Conservation (phyloP, 1,140 invertebrate genomes). For the Drosophila obscura region DNA sequence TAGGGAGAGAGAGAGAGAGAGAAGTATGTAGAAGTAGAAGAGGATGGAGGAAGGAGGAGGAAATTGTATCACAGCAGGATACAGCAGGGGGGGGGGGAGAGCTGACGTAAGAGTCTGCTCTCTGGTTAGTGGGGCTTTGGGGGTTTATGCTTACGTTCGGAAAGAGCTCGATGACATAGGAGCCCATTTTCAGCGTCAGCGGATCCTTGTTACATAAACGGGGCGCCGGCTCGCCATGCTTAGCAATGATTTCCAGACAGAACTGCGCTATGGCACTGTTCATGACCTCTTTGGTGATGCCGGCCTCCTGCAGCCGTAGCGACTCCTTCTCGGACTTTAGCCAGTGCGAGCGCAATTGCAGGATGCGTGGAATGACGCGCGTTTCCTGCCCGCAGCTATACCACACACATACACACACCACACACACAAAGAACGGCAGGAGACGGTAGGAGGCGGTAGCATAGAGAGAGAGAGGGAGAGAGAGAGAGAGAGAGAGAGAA, state of each 20-base stretch:
- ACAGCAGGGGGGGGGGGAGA: too few relatives aligned
- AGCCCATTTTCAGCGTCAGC: slow-evolving; percentile 97
- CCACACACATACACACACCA: slow-evolving; percentile 32
- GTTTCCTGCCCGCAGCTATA: slow-evolving; percentile 98
- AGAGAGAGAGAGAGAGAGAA: slow-evolving; percentile 11
- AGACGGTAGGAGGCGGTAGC: slow-evolving; percentile 25
- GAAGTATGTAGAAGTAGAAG: too few relatives aligned
- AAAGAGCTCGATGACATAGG: slow-evolving; percentile 91
- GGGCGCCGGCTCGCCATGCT: slow-evolving; percentile 96
- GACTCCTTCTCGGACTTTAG: slow-evolving; percentile 95
- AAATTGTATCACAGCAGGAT: too few relatives aligned
- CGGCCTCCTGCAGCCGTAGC: slow-evolving; percentile 95
- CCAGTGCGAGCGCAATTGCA: slow-evolving; percentile 97
- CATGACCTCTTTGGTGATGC: slow-evolving; percentile 94
- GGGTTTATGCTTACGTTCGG: slow-evolving; percentile 86
- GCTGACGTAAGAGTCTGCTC: too few relatives aligned
- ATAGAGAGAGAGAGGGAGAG: not conserved
- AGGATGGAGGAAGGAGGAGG: too few relatives aligned
- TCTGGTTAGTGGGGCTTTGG: slow-evolving; percentile 3
- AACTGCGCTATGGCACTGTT: slow-evolving; percentile 98
- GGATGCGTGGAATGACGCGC: slow-evolving; percentile 96
- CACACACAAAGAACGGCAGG: not conserved
- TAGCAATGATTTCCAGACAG: slow-evolving; percentile 97
- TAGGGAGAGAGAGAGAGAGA: not conserved
- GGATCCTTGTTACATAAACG: slow-evolving; percentile 99